Evolutionary conservation across 1,140 invertebrate species (phyloP), one percentile per base, ranked within the genome.

Genomic region (Heliconius congener): DNA sequence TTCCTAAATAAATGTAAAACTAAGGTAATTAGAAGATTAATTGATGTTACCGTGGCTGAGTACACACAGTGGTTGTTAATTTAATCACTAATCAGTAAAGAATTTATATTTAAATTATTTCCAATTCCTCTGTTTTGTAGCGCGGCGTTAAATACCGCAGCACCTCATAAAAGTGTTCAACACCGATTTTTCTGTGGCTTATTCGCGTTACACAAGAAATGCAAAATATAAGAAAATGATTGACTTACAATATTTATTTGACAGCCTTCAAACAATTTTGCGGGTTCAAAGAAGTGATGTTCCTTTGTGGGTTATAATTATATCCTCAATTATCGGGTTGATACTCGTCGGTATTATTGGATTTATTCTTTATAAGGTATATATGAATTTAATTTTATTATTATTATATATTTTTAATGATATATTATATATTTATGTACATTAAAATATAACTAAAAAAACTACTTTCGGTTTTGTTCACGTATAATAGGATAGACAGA

Each of bases 301-400:
- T 6, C 74, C 70, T 8, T n/a, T 57, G 30, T 80, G 79, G 79
- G 71, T 76, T 13, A 80, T 76, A n/a, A 52, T 75, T 42, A 42
- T 27, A 18, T 76, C 79, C 8, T 73, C 79, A 9, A 6, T 80
- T 3, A 71, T 80, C 8, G 79, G 74, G 0, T 66, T 80, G 18
- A 27, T 76, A 18, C 71, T 80, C 30, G n/a, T 76, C 27, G n/a
- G 16, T 9, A 46, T 73, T 19, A 73, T 80, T 46, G 55, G 52
- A 6, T 76, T 60, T 42, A 23, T 57, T 60, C 55, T 80, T 30
- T 76, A 80, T 73, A 30, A 80, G 71, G 79, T 66, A 66, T 23
- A 23, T n/a, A 30, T 57, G 2, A 57, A 23, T 52, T 52, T 52
- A 52, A 52, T 52, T 52, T 19, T 52, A 52, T 52, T 1, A 1